Conservation (phyloP, 1,140 invertebrate species). For the Ostrea edulis region DNA sequence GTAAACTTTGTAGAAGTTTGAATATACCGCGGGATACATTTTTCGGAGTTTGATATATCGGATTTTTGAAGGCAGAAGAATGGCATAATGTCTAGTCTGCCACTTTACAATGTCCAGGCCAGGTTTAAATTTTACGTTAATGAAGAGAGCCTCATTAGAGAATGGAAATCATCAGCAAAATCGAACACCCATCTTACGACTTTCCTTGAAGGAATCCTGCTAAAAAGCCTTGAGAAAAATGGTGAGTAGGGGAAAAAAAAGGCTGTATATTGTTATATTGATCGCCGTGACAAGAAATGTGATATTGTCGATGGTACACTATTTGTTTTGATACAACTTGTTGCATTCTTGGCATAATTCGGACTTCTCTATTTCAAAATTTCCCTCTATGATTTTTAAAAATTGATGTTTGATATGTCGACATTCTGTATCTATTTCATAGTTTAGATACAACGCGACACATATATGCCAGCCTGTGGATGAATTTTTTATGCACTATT, state of each 20-base stretch:
- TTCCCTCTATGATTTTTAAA: background rate
- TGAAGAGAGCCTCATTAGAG: slow-evolving; percentile 44
- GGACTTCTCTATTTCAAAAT: background rate
- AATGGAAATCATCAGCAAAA: slow-evolving; percentile 54
- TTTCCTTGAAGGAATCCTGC: slow-evolving; percentile 53
- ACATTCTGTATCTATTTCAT: background rate
- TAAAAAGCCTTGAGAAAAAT: slow-evolving; percentile 52
- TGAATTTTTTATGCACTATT: slow-evolving; percentile 5
- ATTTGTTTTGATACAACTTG: background rate
- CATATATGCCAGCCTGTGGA: background rate
- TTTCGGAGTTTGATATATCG: background rate
- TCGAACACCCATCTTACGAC: slow-evolving; percentile 51
- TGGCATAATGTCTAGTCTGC: slow-evolving; percentile 50
- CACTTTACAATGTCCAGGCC: slow-evolving; percentile 53
- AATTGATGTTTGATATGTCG: background rate
- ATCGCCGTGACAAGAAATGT: background rate
- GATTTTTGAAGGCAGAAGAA: background rate
- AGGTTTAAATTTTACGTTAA: slow-evolving; percentile 56
- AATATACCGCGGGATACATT: background rate
- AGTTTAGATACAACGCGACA: background rate
- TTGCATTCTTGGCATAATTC: background rate
- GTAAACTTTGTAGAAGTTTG: background rate
- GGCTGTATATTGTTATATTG: background rate
- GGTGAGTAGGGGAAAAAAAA: slow-evolving; percentile 37
- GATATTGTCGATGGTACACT: background rate